A percentile compares a stretch with the other conserved stretches of the same genome.
Conservation (phyloP, 2,113 vertebrate genomes). For the Plotosus lineatus region DNA sequence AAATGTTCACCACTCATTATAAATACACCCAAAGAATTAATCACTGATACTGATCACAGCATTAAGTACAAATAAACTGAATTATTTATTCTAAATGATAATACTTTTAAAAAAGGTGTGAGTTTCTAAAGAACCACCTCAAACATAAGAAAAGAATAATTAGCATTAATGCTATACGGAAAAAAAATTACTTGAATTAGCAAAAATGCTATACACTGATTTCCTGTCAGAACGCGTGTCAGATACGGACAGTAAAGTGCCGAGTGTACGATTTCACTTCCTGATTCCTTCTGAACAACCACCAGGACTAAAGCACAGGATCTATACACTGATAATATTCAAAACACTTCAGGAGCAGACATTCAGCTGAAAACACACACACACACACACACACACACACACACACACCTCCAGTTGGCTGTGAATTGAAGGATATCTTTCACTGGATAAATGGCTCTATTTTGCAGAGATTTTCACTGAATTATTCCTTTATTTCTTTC, state of each 20-base stretch:
- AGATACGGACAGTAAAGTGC: slow-evolving; percentile 45
- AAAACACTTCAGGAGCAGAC: background rate
- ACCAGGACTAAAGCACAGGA: background rate
- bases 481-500: background rate
- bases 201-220: slow-evolving; percentile 27
- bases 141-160: too few relatives aligned
- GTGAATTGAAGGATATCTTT: background rate
- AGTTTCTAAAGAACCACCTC: background rate
- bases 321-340: slow-evolving; percentile 54
- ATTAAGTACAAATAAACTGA: background rate
- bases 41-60: background rate
- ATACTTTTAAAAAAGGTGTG: background rate
- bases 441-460: background rate
- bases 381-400: slow-evolving; percentile 7
- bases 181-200: background rate
- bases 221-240: background rate
- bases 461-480: background rate
- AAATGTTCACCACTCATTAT: background rate
- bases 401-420: background rate
- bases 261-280: background rate
- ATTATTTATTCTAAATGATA: background rate
- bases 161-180: slow-evolving; percentile 9
- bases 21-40: background rate
- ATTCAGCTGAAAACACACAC: slow-evolving; percentile 13
- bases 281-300: background rate